Conservation (phyloP, 2,113 vertebrate species). For the Daubentonia madagascariensis region DNA sequence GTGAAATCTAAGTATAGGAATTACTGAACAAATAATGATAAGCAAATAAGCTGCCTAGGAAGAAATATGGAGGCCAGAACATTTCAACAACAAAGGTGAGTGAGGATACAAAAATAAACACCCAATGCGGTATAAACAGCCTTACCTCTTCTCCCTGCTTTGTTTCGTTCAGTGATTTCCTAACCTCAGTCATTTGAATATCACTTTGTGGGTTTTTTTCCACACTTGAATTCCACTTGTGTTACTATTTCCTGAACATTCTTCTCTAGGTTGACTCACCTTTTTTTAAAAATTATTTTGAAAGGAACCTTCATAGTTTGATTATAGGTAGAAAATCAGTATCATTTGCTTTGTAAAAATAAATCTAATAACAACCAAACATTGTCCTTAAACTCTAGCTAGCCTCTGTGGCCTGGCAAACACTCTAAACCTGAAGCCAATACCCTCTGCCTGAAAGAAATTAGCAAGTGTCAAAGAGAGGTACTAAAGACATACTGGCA, state of each 20-base stretch:
- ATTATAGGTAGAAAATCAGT: neutral
- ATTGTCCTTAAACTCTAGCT: neutral
- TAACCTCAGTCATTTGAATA: neutral
- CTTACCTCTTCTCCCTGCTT: neutral
- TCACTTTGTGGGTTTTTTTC: neutral
- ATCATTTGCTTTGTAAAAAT: neutral
- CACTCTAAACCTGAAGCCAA: neutral
- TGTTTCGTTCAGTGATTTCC: neutral
- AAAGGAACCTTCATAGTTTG: conserved; percentile 17
- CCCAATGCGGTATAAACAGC: neutral
- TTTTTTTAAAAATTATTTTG: neutral
- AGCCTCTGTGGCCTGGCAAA: neutral
- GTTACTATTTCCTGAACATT: neutral
- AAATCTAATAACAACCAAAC: neutral
- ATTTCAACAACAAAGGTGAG: neutral
- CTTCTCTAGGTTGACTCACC: neutral
- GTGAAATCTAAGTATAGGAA: neutral
- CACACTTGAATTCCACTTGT: neutral
- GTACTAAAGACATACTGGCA: neutral
- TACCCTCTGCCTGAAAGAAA: neutral
- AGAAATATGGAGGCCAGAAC: neutral
- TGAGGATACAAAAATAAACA: neutral
- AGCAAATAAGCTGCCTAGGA: neutral
- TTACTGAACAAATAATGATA: neutral
- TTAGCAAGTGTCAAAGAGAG: neutral